Base-by-base conservation (phyloP, 2,888 invertebrate species). In the Zeuzera pyrina region DNA sequence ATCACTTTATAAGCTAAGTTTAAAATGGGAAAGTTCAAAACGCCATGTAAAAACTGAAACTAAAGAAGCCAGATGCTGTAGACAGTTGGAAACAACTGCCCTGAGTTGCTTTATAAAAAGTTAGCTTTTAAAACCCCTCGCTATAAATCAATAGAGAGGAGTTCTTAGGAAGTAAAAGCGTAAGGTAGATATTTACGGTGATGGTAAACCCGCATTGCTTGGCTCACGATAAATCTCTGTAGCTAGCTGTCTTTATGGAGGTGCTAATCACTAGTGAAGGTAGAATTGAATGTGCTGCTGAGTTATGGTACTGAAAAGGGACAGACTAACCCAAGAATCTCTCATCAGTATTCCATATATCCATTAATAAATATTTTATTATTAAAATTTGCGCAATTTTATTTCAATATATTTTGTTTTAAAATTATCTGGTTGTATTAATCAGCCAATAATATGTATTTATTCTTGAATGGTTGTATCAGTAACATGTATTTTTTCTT, bases 61-160 rank as follows among this genome's bases (percentile, higher is more conserved):
- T 60, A 59, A 70, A 72, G 73, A 64, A 66, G 57, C 73, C 79
- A 79, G 78, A 79, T 81, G 79, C 63, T 68, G 61, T 68, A 64
- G 71, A 74, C 79, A 78, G 77, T 79, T 78, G 67, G 67, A 57
- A 79, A 79, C 79, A 79, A 79, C 71, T 71, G 74, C 70, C 53
- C 54, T 50, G 56, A 62, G 67, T 68, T 64, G 68, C 63, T 73
- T 65, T 70, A 69, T 70, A 78, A 79, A 79, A 79, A 78, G 72
- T 74, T 71, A 59, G 68, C 73, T 74, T 76, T 77, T 76, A 76
- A 77, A 78, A 69, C 69, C 55, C 45, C 52, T 45, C 43, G 66
- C 64, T 60, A 70, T 79, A 78, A 79, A 79, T 81, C 79, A 79
- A 81, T 78, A 71, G 70, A n/a, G n/a, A 58, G 55, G 55, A 72